Conservation (phyloP, 2,113 vertebrate species). For the Dasyprocta punctata region DNA sequence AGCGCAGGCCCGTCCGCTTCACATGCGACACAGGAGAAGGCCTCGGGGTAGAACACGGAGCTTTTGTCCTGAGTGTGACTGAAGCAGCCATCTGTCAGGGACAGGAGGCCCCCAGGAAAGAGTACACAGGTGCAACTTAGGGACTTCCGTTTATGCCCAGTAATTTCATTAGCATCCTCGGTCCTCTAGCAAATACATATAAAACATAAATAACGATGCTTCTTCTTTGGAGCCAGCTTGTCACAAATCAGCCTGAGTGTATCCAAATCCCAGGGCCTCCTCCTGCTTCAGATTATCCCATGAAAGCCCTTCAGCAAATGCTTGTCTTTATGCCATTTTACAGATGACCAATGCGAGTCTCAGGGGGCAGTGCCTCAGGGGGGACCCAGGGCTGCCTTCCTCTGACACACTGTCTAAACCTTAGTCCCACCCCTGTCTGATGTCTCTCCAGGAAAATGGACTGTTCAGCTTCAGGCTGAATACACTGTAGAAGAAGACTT, state of each 20-base stretch:
- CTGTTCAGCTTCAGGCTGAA: neutral
- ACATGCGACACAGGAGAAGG: neutral
- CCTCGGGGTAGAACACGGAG: neutral
- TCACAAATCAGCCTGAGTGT: too few species aligned
- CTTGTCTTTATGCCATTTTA: neutral
- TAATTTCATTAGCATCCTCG: neutral
- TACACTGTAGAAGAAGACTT: neutral
- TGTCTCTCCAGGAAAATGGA: neutral
- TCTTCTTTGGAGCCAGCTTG: neutral
- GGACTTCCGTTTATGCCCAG: neutral
- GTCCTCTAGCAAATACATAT: neutral
- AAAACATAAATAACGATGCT: neutral
- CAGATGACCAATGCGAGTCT: neutral
- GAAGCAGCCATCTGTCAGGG: fast-evolving
- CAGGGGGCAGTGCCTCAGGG: neutral
- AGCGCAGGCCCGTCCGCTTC: neutral
- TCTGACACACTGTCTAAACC: neutral
- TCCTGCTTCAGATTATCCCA: neutral
- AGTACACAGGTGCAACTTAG: too few species aligned
- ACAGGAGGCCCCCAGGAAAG: neutral
- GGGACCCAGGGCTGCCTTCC: too few species aligned
- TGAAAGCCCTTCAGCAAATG: neutral
- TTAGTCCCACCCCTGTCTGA: neutral
- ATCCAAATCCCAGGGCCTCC: neutral
- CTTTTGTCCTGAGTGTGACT: neutral